phyloP scores from a whole-genome alignment of 53 echinoderm and acorn worm genomes.

The Paelopatides confundens region DNA sequence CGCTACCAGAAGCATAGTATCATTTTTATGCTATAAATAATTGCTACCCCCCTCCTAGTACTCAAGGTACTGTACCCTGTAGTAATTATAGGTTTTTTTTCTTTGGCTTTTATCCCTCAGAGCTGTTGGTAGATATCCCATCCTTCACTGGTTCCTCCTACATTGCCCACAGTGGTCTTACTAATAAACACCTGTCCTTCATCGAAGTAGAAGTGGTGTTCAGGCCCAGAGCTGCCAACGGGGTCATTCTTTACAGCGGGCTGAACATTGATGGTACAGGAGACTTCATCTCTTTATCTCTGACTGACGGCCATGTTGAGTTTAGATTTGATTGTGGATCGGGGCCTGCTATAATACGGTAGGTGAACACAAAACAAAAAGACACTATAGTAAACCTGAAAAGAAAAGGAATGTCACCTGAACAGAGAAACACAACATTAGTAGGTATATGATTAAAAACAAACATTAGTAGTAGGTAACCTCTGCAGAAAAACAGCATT shows the following conservation, averaged over 20 bases:
- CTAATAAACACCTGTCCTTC: constrained; percentile 91
- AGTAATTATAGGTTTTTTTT: too few relatives aligned
- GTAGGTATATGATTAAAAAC: not conserved
- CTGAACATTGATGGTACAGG: constrained; percentile 76
- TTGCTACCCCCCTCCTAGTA: too few relatives aligned
- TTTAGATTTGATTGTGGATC: constrained; percentile 97
- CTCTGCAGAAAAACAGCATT: not conserved
- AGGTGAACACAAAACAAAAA: not conserved
- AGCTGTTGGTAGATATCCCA: constrained; percentile 87
- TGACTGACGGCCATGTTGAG: constrained; percentile 77
- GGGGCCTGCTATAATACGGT: constrained; percentile 93
- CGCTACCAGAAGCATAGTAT: too few relatives aligned
- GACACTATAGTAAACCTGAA: not conserved
- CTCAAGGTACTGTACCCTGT: too few relatives aligned
- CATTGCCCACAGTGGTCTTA: constrained; percentile 82
- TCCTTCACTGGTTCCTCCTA: constrained; percentile 92
- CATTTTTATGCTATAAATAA: too few relatives aligned
- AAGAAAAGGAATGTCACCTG: not conserved
- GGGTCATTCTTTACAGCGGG: constrained; percentile 89
- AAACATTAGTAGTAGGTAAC: not conserved
- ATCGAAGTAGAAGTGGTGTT: constrained; percentile 91
- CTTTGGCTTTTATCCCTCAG: constrained; percentile 50
- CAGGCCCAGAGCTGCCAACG: constrained; percentile 81
- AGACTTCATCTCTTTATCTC: constrained; percentile 88
- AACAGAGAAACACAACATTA: not conserved